These are phyloP conservation scores for Oxyura jamaicensis DNA, from an alignment of 2,113 vertebrate species.

Conservation along the genomic window DNA sequence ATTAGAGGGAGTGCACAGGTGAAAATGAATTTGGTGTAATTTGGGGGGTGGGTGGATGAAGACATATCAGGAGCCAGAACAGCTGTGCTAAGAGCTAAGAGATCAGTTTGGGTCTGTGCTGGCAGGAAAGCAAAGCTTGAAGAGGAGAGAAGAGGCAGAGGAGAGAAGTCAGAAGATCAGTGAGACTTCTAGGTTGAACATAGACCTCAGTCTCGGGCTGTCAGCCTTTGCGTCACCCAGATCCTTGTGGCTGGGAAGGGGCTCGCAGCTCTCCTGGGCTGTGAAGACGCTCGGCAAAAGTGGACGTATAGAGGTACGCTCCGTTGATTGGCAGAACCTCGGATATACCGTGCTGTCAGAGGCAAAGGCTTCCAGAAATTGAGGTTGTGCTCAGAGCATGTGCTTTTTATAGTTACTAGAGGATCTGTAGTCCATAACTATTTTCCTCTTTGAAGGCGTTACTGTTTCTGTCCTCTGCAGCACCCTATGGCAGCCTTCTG, in stretches of 20 bases:
- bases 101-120: not conserved
- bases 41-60: not conserved
- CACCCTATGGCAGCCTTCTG: not conserved
- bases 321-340: not conserved
- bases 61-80: not conserved
- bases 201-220: not conserved
- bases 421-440: not conserved
- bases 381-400: accelerated
- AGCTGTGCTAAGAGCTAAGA: not conserved
- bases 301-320: not conserved
- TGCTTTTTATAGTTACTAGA: not conserved
- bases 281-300: not conserved
- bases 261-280: too few species aligned
- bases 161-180: not conserved
- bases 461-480: not conserved
- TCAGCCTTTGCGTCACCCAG: not conserved
- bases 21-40: not conserved
- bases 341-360: not conserved
- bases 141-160: not conserved
- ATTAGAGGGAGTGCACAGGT: not conserved
- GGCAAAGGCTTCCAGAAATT: not conserved
- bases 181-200: not conserved
- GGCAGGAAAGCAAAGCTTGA: not conserved
- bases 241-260: not conserved
- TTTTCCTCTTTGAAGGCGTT: not conserved